Evolutionary conservation across 2,888 invertebrate genomes (phyloP).

Genomic region (Caenorhabditis sp.): DNA sequence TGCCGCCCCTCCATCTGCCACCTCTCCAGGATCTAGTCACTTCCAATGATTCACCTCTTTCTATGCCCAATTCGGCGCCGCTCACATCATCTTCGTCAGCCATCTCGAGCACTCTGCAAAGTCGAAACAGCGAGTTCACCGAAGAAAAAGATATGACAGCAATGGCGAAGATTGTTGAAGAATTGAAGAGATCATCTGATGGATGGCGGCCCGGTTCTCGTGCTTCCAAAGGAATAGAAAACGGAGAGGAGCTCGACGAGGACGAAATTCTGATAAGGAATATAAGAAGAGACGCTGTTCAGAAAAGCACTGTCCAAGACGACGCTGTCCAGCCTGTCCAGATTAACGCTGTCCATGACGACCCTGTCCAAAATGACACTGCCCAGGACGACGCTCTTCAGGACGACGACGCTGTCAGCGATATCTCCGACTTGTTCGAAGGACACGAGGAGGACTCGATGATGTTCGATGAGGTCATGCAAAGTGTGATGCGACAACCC

Average conservation of each 20-base stretch:
- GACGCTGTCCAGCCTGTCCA: too few relatives aligned
- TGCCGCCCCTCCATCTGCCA: constrained; percentile 2
- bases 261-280: not conserved
- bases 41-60: too few relatives aligned
- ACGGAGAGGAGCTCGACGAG: not conserved
- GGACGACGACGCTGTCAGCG: constrained; percentile 8
- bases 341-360: too few relatives aligned
- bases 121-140: constrained; percentile 13
- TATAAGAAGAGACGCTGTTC: not conserved
- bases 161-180: constrained; percentile 57
- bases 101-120: not conserved
- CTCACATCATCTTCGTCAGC: not conserved
- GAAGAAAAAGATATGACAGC: constrained; percentile 48
- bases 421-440: not conserved
- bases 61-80: not conserved
- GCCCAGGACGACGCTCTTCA: too few relatives aligned
- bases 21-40: not conserved
- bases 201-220: too few relatives aligned
- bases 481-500: not conserved
- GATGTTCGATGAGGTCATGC: constrained; percentile 50
- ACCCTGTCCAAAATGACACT: too few relatives aligned
- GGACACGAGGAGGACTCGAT: constrained; percentile 55
- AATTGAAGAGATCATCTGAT: constrained; percentile 55
- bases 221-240: too few relatives aligned
- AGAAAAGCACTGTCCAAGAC: too few relatives aligned